Percentiles rank a stretch among this genome's conserved stretches.
Evolutionary conservation across 2,797 vertebrate genomes (phyloP).

Genomic region (Megaceryle alcyon): DNA sequence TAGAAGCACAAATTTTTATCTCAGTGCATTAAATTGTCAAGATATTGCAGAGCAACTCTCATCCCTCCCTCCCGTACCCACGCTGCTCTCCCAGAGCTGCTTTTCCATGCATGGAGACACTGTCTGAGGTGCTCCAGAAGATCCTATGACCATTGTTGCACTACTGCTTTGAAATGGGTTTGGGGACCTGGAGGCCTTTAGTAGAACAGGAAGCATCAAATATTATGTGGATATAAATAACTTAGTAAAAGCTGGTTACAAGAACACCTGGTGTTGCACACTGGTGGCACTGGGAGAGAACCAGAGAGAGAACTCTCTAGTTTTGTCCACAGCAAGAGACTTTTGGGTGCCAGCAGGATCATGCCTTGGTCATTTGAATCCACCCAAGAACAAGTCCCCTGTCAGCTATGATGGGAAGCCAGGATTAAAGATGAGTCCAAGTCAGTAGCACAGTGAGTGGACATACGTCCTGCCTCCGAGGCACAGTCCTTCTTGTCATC

Average conservation of each 20-base stretch:
- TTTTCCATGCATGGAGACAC: neutral
- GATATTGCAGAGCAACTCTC: neutral
- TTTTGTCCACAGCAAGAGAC: neutral
- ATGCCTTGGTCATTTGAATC: slow-evolving; percentile 1
- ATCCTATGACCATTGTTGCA: neutral
- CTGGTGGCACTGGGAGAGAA: slow-evolving; percentile 3
- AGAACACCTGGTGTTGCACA: slow-evolving; percentile 70
- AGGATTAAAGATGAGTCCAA: neutral
- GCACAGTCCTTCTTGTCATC: neutral
- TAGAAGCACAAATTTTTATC: slow-evolving; percentile 13
- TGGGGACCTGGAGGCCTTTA: slow-evolving; percentile 58
- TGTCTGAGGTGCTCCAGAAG: slow-evolving; percentile 11
- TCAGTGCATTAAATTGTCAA: slow-evolving; percentile 32
- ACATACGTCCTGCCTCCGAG: neutral
- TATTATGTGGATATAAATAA: slow-evolving; percentile 73
- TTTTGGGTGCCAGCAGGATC: slow-evolving; percentile 37
- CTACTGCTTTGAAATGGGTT: slow-evolving; percentile 10
- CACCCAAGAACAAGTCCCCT: neutral
- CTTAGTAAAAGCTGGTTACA: slow-evolving; percentile 46
- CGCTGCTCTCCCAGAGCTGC: neutral
- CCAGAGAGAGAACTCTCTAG: slow-evolving; percentile 29
- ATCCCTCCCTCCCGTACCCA: rapidly evolving
- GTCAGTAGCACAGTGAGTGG: neutral
- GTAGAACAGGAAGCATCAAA: slow-evolving; percentile 72
- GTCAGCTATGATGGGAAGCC: neutral